These are phyloP conservation scores for Muscidifurax raptorellus DNA, from an alignment of 1,140 invertebrate genomes.

Conservation along the genomic window DNA sequence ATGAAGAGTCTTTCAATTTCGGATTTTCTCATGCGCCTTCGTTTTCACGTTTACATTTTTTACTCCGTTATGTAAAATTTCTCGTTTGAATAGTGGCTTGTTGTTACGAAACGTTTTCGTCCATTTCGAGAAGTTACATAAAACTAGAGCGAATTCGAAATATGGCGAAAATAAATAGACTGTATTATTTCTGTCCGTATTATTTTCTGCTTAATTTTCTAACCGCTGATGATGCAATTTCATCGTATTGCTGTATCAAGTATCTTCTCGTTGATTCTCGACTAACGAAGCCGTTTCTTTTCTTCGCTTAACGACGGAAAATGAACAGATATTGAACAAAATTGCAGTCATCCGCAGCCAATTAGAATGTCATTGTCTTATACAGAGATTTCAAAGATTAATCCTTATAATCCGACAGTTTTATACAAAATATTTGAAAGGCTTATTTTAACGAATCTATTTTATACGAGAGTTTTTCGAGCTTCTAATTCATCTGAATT, in stretches of 20 bases:
- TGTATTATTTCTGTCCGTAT: background rate
- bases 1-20: too few relatives aligned
- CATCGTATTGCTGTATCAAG: background rate
- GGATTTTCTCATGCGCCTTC: too few relatives aligned
- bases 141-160: background rate
- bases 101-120: background rate
- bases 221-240: background rate
- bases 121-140: background rate
- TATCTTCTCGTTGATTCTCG: background rate
- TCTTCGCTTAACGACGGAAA: background rate
- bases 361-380: conserved; percentile 8
- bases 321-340: background rate
- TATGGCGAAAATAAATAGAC: background rate
- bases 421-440: background rate
- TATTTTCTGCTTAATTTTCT: background rate
- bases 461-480: background rate
- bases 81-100: too few relatives aligned
- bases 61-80: too few relatives aligned
- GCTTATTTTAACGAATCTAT: background rate
- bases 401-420: background rate
- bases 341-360: background rate
- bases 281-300: background rate
- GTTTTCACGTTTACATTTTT: too few relatives aligned
- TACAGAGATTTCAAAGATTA: background rate
- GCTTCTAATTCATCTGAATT: background rate